Evolutionary conservation across 2,797 vertebrate genomes (phyloP), one percentile per base, ranked within the genome.

Genomic region (Coregonus sp.): DNA sequence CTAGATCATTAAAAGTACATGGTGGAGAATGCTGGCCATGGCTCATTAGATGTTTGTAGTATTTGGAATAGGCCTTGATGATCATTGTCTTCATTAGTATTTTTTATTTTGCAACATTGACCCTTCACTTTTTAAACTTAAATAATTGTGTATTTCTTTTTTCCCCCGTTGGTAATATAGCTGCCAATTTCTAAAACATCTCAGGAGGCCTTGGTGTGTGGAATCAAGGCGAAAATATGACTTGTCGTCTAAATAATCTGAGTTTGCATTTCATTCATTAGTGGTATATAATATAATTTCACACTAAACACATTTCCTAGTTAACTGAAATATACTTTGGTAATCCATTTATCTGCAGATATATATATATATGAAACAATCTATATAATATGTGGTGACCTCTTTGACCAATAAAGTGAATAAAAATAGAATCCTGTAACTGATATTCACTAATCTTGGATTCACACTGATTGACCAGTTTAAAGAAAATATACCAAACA

Each of bases 281-380:
- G 89, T 92, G 88, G 51, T 52, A 52, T 52, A 52, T 79, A 80
- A 33, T 33, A 33, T 76, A 79, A 79, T 82, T 85, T 77, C 84
- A 89, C 83, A 79, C 76, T 80, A 80, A 70, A 85, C 85, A 81
- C 31, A 33, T 75, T 75, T 86, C 3, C 31, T 33, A 33, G 31
- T 33, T 33, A 88, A 92, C 88, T 88, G 82, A 94, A 92, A 91
- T 88, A 91, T 90, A 93, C 91, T 94, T 95, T 94, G 93, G 92
- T 93, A 85, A 89, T 91, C 80, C 73, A 75, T 87, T 88, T 77
- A 83, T 89, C 82, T 91, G 86, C 79, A 86, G 80, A 84, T 90
- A 90, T 69, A 67, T 61, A 33, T 69, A 29, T 67, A 78, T 79
- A 83, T 84, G 74, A 80, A 74, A 76, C 78, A 77, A 70, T 79